Conservation (phyloP, 2,113 vertebrate species). For the Mobula birostris region DNA sequence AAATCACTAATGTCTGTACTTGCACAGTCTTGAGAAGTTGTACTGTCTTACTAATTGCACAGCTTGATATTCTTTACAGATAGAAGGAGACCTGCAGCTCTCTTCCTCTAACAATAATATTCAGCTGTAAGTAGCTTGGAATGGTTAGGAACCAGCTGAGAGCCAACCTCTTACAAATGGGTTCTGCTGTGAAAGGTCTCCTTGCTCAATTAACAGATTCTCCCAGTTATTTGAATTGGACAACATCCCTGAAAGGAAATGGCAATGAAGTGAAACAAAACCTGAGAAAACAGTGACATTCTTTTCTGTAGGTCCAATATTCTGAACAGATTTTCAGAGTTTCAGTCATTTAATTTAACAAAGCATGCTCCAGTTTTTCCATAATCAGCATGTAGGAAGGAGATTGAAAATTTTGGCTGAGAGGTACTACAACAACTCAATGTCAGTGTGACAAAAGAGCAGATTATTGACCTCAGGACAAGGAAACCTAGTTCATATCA, state of each 20-base stretch:
- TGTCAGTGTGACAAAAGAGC: no score
- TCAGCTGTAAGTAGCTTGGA: not conserved
- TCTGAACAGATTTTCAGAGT: not conserved
- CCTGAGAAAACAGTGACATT: not conserved
- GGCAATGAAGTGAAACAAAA: not conserved
- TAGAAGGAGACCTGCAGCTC: not conserved
- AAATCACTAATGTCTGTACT: not conserved
- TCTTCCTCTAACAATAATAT: not conserved
- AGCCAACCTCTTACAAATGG: not conserved
- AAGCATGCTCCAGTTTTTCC: not conserved
- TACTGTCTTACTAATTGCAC: not conserved
- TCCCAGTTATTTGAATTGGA: conserved; percentile 6
- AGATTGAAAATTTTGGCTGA: no score
- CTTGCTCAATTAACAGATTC: not conserved
- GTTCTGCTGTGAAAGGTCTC: not conserved
- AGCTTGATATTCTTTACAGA: not conserved
- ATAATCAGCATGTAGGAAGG: no score
- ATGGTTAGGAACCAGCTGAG: not conserved
- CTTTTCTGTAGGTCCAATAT: not conserved
- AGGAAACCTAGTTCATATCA: no score
- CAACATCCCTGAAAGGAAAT: not conserved
- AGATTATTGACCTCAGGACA: no score
- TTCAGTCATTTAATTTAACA: not conserved
- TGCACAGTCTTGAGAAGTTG: not conserved
- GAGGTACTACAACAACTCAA: no score